A percentile compares a stretch with the other conserved stretches of the same genome.
These are phyloP conservation scores for Dromaius novaehollandiae DNA, from an alignment of 2,113 vertebrate species.

Conservation along the genomic window DNA sequence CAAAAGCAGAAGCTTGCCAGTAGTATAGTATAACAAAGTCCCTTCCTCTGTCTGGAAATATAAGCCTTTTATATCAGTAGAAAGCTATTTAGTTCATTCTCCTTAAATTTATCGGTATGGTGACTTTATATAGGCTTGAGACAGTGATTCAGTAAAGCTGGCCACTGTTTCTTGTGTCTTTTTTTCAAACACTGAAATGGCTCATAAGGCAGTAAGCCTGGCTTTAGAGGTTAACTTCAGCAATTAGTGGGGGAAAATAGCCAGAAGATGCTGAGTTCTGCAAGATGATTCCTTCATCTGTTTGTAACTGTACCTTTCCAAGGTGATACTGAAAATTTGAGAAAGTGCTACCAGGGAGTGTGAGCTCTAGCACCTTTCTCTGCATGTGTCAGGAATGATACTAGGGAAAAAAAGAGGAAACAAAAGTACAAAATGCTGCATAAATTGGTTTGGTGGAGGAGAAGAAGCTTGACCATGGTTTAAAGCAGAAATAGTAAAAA, in stretches of 20 bases:
- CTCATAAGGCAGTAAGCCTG: background rate
- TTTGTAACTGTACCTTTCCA: background rate
- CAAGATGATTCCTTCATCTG: background rate
- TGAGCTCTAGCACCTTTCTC: background rate
- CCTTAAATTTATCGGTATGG: slow-evolving; percentile 11
- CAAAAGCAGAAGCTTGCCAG: background rate
- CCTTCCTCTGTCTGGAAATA: slow-evolving; percentile 31
- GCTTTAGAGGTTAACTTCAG: background rate
- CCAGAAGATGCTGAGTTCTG: background rate
- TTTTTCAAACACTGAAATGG: background rate
- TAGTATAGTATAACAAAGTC: background rate
- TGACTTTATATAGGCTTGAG: background rate
- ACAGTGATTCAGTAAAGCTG: background rate
- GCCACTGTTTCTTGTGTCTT: background rate
- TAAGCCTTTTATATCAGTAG: background rate
- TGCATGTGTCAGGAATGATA: background rate
- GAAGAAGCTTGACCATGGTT: background rate
- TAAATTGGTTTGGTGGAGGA: background rate
- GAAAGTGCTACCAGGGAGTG: background rate
- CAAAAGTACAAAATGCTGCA: background rate
- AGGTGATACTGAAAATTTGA: background rate
- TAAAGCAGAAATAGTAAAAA: background rate
- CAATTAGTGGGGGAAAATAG: background rate
- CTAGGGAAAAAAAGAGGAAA: background rate
- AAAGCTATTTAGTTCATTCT: slow-evolving; percentile 26